phyloP scores from a whole-genome alignment of 2,888 invertebrate species.

The Perizoma flavofasciatum region DNA sequence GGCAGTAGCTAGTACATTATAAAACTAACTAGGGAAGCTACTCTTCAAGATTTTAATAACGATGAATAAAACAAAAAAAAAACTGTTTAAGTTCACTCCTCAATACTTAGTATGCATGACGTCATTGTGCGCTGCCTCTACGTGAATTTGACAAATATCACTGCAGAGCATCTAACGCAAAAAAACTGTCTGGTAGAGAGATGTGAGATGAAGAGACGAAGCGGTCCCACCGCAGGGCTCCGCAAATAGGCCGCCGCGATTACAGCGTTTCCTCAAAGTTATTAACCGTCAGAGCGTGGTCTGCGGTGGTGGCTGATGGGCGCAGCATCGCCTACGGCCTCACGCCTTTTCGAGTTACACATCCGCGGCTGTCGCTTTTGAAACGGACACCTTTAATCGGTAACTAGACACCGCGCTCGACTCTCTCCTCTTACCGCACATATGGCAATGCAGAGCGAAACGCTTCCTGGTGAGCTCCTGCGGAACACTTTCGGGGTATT shows the following conservation, averaged over 20 bases:
- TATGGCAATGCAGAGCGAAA: constrained; percentile 78
- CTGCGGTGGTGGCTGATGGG: constrained; percentile 39
- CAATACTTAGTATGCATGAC: too few species aligned
- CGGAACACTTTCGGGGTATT: constrained; percentile 52
- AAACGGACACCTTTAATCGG: constrained; percentile 73
- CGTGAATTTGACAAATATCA: constrained; percentile 8
- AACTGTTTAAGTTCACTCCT: too few species aligned
- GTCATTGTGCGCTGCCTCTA: too few species aligned
- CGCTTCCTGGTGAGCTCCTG: constrained; percentile 72
- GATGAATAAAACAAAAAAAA: too few species aligned
- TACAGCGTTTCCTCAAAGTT: constrained; percentile 66
- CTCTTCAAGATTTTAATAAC: too few species aligned
- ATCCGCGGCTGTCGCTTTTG: constrained; percentile 69
- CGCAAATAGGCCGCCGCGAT: constrained; percentile 63
- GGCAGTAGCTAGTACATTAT: too few species aligned
- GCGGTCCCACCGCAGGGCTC: constrained; percentile 60
- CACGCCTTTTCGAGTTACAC: constrained; percentile 67
- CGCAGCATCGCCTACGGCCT: constrained; percentile 50
- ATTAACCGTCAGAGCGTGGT: constrained; percentile 48
- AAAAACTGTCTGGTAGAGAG: constrained; percentile 53
- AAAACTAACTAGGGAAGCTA: too few species aligned
- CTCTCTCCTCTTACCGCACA: constrained; percentile 74
- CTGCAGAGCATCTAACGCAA: constrained; percentile 49
- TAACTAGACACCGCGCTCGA: constrained; percentile 66
- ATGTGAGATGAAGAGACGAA: constrained; percentile 58